Evolutionary conservation across 2,113 vertebrate genomes (phyloP).

Genomic region (Platycercus adscitus): DNA sequence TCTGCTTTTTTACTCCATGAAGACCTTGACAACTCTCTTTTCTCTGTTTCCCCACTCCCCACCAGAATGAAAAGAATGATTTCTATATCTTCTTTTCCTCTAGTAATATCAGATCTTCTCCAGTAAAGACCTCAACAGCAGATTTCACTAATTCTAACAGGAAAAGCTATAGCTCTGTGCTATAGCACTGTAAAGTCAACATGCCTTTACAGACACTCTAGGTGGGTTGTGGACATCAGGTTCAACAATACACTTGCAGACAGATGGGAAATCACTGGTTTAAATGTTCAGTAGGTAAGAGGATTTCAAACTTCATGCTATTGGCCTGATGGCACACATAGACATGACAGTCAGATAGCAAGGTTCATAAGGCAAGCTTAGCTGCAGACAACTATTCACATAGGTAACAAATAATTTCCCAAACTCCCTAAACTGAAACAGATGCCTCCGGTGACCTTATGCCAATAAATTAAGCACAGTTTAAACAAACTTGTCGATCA

Average conservation of each 20-base stretch:
- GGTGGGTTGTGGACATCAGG: neutral
- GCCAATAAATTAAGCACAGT: neutral
- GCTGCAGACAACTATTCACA: neutral
- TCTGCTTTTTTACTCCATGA: neutral
- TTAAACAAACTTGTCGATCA: neutral
- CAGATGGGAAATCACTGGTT: neutral
- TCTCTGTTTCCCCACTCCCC: neutral
- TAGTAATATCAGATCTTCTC: neutral
- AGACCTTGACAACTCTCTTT: neutral
- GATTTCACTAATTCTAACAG: neutral
- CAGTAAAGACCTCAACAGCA: neutral
- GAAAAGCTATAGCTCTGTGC: neutral
- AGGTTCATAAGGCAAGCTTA: neutral
- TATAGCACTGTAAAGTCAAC: neutral
- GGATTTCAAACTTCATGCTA: neutral
- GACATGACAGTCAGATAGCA: neutral
- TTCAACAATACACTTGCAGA: neutral
- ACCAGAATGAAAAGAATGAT: neutral
- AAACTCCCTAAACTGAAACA: conserved; percentile 6
- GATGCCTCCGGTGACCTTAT: neutral
- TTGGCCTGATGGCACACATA: neutral
- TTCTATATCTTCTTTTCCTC: neutral
- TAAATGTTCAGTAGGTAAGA: neutral
- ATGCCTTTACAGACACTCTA: neutral
- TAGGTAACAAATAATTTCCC: neutral